phyloP scores from a whole-genome alignment of 2,113 vertebrate species.

The Siniperca knerii region DNA sequence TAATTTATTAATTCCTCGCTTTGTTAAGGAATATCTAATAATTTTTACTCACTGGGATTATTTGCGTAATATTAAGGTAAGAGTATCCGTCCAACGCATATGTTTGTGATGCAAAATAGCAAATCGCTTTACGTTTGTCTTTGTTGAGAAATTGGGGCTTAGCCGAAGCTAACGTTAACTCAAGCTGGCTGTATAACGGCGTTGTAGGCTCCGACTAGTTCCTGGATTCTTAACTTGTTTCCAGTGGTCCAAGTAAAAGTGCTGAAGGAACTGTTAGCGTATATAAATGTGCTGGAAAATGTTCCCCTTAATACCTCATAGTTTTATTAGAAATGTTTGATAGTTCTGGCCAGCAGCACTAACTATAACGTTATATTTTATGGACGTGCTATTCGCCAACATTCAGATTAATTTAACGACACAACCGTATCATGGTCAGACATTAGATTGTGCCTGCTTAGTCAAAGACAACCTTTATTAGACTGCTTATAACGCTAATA shows the following conservation, averaged over 20 bases:
- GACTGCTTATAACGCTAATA: background rate
- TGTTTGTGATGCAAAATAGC: background rate
- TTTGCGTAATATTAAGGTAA: slow-evolving; percentile 63
- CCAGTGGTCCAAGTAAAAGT: background rate
- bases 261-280: rapidly evolving
- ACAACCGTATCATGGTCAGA: background rate
- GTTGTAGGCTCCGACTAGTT: slow-evolving; percentile 56
- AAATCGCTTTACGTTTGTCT: slow-evolving; percentile 37
- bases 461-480: background rate
- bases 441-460: slow-evolving; percentile 8
- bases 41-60: slow-evolving; percentile 8
- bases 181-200: slow-evolving; percentile 24
- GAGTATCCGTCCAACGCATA: background rate
- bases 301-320: rapidly evolving
- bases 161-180: slow-evolving; percentile 67
- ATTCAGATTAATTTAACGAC: slow-evolving; percentile 11
- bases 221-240: slow-evolving; percentile 14
- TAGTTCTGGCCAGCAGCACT: background rate
- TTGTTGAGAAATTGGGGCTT: slow-evolving; percentile 59
- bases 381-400: background rate
- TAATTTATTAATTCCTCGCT: slow-evolving; percentile 31
- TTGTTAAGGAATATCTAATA: slow-evolving; percentile 3
- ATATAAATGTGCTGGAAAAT: rapidly evolving
- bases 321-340: background rate
- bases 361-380: background rate